Base-by-base conservation (phyloP, 2,888 invertebrate species). In the Melanotus villosus region DNA sequence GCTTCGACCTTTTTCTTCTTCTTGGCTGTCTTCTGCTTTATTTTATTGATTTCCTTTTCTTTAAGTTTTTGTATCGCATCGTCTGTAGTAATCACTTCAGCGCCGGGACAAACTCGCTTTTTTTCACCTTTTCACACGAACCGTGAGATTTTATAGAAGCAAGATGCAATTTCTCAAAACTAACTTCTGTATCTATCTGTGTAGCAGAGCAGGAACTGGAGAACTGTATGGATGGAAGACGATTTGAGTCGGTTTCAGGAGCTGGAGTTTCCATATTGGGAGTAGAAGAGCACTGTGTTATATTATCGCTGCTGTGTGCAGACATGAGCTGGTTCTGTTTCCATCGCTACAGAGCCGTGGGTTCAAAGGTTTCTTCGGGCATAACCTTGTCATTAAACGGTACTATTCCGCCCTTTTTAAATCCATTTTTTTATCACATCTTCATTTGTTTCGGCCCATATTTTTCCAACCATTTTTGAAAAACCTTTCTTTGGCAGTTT, bases 161-260 rank as follows among this genome's bases (percentile, higher is more conserved):
- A 50, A 50, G 50, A 5, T 7, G 50, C 18, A 50, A 50, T 21
- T 50, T 18, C 14, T 50, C 50, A 50, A 50, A 50, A 50, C 50
- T 50, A 41, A 26, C n/a, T n/a, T 14, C 16, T 6, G 16, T 10
- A 16, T 10, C 26, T 26, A 26, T 7, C 26, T 41, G 41, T 6
- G 41, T 10, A 16, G 16, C 10, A 45, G 45, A 21, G 21, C 45
- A 19, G 21, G 21, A 7, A 45, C 21, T 45, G 2, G 21, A 2
- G 14, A 16, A 45, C 45, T 19, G 21, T 7, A 34, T 34, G 34
- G 34, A n/a, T 34, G 34, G 45, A 14, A 19, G 21, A 45, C 7
- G 6, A 19, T 18, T 45, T 7, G 18, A 16, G 21, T 45, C 45
- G 16, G 7, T 14, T 3, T 16, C 45, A 45, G 6, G 45, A 45